These are phyloP conservation scores for Nemurella pictetii DNA, from an alignment of 2,888 invertebrate species.

Conservation along the genomic window DNA sequence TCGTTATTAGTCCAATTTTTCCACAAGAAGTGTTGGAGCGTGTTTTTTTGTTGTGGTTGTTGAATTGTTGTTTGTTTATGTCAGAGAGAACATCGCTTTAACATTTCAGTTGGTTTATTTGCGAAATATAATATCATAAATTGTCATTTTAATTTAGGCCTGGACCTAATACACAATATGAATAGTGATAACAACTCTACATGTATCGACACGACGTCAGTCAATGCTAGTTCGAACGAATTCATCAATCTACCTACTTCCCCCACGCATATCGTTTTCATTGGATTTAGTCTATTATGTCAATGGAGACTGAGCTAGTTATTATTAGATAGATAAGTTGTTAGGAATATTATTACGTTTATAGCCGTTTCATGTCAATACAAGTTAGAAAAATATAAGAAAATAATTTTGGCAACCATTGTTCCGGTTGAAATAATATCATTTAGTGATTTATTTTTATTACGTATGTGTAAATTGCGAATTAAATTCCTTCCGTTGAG, in stretches of 20 bases:
- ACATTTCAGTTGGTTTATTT: conserved; percentile 4
- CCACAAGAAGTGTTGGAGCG: conserved; percentile 20
- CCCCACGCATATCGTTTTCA: not conserved
- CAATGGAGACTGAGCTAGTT: conserved; percentile 23
- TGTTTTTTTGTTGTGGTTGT: conserved; percentile 5
- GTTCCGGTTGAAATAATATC: conserved; percentile 19
- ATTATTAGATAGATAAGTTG: not conserved
- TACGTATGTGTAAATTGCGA: not conserved
- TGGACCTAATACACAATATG: conserved; percentile 45
- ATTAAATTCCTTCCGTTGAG: conserved; percentile 34
- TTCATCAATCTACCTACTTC: not conserved
- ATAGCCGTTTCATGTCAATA: not conserved
- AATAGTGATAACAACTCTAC: conserved; percentile 44
- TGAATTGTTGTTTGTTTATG: not conserved
- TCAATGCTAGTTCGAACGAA: conserved; percentile 32
- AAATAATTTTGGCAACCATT: conserved; percentile 4
- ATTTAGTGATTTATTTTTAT: conserved; percentile 12
- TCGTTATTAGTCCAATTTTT: conserved; percentile 39
- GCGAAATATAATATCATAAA: conserved; percentile 31
- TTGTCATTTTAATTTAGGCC: conserved; percentile 47
- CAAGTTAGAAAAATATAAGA: conserved; percentile 20
- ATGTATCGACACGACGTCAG: conserved; percentile 43
- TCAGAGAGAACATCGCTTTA: conserved; percentile 9
- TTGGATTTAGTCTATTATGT: not conserved
- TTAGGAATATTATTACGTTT: not conserved